Percentiles rank a stretch among this genome's conserved stretches.
Conservation (phyloP, 2,113 vertebrate genomes). For the Pionites leucogaster region DNA sequence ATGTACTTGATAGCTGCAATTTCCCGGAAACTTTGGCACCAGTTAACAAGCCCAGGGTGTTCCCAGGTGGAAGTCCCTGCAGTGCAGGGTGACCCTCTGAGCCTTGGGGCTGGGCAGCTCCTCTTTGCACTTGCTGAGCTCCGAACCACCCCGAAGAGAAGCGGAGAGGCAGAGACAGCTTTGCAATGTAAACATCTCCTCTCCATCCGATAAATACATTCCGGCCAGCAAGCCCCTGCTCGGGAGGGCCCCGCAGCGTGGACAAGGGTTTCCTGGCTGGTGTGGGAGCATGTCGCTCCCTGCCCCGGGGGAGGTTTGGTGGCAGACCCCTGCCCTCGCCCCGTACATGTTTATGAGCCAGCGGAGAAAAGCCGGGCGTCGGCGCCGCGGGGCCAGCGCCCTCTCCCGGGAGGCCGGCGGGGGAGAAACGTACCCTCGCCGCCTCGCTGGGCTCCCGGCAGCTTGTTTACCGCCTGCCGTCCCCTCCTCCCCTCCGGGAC, state of each 20-base stretch:
- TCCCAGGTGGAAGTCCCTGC: not conserved
- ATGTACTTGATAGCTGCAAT: not conserved
- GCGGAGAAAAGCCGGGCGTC: not conserved
- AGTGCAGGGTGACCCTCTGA: not conserved
- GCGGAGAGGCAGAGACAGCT: not conserved
- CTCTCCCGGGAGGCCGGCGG: constrained; percentile 49
- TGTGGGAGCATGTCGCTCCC: not conserved
- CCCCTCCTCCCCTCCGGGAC: not conserved
- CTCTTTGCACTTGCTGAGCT: not conserved
- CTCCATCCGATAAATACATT: not conserved
- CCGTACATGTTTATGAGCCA: constrained; percentile 38
- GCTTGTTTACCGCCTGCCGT: constrained; percentile 45
- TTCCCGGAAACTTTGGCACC: not conserved
- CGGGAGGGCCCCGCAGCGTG: not conserved
- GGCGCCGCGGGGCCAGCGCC: constrained; percentile 40
- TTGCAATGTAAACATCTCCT: not conserved
- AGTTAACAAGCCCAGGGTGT: not conserved
- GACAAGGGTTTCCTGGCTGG: not conserved
- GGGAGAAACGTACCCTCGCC: not conserved
- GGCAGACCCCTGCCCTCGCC: not conserved
- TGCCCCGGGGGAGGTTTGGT: not conserved
- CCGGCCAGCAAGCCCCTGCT: not conserved
- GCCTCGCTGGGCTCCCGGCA: not conserved
- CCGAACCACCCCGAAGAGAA: not conserved
- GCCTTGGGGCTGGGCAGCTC: not conserved